Percentiles rank a stretch among this genome's conserved stretches.
Conservation (phyloP, 2,113 vertebrate species). For the Carassius gibelio region DNA sequence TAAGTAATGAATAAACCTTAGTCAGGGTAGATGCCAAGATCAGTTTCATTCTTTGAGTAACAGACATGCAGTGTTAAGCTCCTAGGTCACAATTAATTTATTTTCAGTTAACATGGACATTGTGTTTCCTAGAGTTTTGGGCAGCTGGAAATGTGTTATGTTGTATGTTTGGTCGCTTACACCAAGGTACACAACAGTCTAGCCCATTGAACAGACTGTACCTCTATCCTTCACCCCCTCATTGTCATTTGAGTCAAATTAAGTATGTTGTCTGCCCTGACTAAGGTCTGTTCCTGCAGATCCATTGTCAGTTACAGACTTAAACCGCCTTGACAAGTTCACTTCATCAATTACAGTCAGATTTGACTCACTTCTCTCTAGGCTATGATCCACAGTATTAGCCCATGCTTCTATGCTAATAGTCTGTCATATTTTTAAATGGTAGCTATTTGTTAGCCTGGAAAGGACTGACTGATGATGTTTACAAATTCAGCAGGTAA, state of each 20-base stretch:
- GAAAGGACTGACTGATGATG: conserved; percentile 70
- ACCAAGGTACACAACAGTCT: neutral
- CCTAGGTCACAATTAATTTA: too few relatives aligned
- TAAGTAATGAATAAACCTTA: too few relatives aligned
- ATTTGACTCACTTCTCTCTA: conserved; percentile 51
- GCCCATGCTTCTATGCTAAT: conserved; percentile 68
- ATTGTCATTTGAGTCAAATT: neutral
- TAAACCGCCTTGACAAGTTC: conserved; percentile 43
- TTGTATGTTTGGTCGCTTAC: neutral
- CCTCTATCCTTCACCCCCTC: neutral
- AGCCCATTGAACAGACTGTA: neutral
- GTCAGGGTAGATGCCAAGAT: too few relatives aligned
- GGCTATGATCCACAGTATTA: conserved; percentile 71
- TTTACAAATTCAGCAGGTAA: conserved; percentile 74
- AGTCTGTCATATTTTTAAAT: conserved; percentile 71
- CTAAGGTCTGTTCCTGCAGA: conserved; percentile 56
- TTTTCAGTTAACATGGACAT: too few relatives aligned
- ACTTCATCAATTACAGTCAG: conserved; percentile 26
- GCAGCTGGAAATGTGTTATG: too few relatives aligned
- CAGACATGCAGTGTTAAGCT: too few relatives aligned
- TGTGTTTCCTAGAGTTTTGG: too few relatives aligned
- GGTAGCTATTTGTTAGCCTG: conserved; percentile 65
- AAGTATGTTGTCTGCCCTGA: neutral
- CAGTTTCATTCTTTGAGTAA: too few relatives aligned
- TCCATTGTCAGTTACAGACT: conserved; percentile 53